Evolutionary conservation across 2,888 invertebrate species (phyloP), one percentile per base, ranked within the genome.

Genomic region (Agonopterix alstromeriana): DNA sequence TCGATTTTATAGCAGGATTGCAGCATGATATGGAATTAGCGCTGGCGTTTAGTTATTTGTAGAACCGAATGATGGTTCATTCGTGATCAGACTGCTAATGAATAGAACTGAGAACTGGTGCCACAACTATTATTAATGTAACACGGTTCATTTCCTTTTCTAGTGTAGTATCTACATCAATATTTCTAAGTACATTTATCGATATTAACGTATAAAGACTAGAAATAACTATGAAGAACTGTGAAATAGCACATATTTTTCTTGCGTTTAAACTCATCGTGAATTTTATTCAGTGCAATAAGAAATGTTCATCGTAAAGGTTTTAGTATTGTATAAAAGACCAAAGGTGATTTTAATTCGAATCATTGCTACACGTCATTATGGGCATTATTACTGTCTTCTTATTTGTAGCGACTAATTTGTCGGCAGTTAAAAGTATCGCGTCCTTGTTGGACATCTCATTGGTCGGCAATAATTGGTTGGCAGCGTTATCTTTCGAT

Each of bases 391-490:
- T 61, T 56, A 55, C 55, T 60, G 53, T 63, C 60, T 64, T 71
- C 77, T 75, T 74, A 77, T 82, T 82, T 79, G 82, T 81, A 70
- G 60, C 56, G 59, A 78, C 82, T 78, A 86, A 87, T 86, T 83
- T 72, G 72, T 70, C 51, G 69, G 58, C 64, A 74, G 69, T 82
- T 83, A 80, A 83, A 82, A 78, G 77, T 75, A 81, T 81, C 71
- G 73, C 66, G 65, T 70, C 67, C 74, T 75, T 81, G 76, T 77
- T 70, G 73, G 77, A 79, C 84, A 82, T 76, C 76, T 81, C 77
- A 82, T 80, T 84, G 83, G 80, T 61, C 63, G 74, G 77, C 62
- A 73, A 85, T 88, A 88, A 88, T 87, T 88, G 79, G n/a, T n/a
- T 61, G 48, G 61, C n/a, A n/a, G n/a, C 66, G 81, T 83, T 87